These are phyloP conservation scores for Hirudo medicinalis DNA, from an alignment of 1,140 invertebrate genomes.

Conservation along the genomic window DNA sequence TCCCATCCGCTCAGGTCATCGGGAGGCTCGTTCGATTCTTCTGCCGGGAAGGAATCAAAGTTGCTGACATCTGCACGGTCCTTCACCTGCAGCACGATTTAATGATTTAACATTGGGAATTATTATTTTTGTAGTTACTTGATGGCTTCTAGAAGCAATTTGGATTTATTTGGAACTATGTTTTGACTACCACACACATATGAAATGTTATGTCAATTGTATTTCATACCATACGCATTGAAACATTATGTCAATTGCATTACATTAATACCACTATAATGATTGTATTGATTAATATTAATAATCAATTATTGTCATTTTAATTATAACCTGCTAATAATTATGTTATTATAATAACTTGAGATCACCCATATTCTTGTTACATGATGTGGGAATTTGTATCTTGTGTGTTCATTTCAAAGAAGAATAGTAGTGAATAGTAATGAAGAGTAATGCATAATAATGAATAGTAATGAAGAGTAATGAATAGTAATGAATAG, in stretches of 20 bases:
- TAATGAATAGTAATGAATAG: too few species aligned
- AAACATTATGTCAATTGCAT: too few species aligned
- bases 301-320: neutral
- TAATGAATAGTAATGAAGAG: too few species aligned
- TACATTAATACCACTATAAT: too few species aligned
- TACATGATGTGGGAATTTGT: neutral
- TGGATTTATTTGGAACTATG: neutral
- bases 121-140: neutral
- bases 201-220: too few species aligned
- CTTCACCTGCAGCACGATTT: slow-evolving; percentile 29
- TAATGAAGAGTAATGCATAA: too few species aligned
- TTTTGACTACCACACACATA: neutral
- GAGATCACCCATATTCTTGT: neutral
- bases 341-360: neutral
- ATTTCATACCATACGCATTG: neutral
- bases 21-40: slow-evolving; percentile 36
- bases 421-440: too few species aligned
- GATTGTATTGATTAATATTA: neutral
- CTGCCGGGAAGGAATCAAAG: slow-evolving; percentile 42
- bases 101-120: neutral
- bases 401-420: neutral
- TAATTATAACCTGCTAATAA: neutral
- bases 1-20: slow-evolving; percentile 42
- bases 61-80: slow-evolving; percentile 36
- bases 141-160: neutral